Evolutionary conservation across 1,140 invertebrate genomes (phyloP).

Genomic region (Prorops nasuta): DNA sequence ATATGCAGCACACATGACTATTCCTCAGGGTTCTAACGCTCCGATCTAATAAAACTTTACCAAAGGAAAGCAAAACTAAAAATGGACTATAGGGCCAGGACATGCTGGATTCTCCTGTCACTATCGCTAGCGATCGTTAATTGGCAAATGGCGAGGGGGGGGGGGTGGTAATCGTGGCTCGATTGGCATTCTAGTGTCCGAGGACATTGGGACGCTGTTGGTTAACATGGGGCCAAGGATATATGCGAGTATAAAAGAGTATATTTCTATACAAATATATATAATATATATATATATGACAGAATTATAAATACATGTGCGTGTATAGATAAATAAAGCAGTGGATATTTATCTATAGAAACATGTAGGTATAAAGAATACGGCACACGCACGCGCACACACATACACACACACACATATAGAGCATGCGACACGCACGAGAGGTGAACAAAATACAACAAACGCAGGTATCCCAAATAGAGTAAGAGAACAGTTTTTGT

Average conservation of each 20-base stretch:
- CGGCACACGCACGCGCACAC: too few species aligned
- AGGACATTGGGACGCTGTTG: conserved; percentile 15
- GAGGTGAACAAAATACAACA: conserved; percentile 53
- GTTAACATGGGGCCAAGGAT: conserved; percentile 5
- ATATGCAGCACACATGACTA: conserved; percentile 24
- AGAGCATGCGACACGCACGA: conserved; percentile 57
- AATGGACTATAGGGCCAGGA: conserved; percentile 22
- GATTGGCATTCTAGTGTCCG: conserved; percentile 21
- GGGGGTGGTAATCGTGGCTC: neutral
- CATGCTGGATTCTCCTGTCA: conserved; percentile 57
- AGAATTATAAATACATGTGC: conserved; percentile 27
- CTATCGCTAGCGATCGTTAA: conserved; percentile 52
- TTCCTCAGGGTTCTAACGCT: conserved; percentile 19
- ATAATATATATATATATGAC: conserved; percentile 26
- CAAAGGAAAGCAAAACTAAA: too few species aligned
- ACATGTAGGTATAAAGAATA: conserved; percentile 38
- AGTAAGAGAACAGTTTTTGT: conserved; percentile 48
- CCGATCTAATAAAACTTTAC: conserved; percentile 12
- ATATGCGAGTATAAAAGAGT: conserved; percentile 29
- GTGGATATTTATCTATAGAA: too few species aligned
- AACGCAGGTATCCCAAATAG: conserved; percentile 49
- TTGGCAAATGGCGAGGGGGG: conserved; percentile 27
- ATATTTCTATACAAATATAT: conserved; percentile 26
- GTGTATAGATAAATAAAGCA: conserved; percentile 32
- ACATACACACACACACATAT: too few species aligned